Conservation (phyloP, 1,140 invertebrate species). For the Drosophila kepulauana region DNA sequence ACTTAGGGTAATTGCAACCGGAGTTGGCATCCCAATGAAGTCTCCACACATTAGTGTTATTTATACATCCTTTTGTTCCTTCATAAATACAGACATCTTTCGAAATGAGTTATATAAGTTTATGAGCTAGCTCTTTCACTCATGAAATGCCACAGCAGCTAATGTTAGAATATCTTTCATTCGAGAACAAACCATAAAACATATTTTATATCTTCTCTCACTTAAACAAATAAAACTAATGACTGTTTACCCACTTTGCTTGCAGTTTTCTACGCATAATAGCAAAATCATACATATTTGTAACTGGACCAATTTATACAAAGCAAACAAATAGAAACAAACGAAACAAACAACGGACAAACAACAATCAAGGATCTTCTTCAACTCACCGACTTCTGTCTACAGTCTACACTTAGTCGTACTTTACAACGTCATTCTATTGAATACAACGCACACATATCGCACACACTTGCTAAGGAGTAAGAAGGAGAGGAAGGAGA, state of each 20-base stretch:
- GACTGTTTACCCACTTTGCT: not conserved
- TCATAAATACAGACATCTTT: too few species aligned
- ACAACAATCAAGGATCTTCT: constrained; percentile 41
- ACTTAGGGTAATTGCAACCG: too few species aligned
- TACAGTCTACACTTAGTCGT: constrained; percentile 19
- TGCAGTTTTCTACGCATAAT: constrained; percentile 29
- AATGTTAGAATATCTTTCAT: not conserved
- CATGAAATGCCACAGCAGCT: not conserved
- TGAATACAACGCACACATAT: constrained; percentile 49
- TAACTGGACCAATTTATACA: constrained; percentile 75
- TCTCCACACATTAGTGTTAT: too few species aligned
- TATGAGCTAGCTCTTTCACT: too few species aligned
- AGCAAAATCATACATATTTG: constrained; percentile 53
- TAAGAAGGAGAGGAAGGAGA: not conserved
- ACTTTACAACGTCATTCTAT: constrained; percentile 45
- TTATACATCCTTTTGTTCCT: too few species aligned
- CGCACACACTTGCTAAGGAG: not conserved
- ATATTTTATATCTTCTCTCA: not conserved
- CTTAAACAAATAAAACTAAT: not conserved
- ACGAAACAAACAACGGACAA: constrained; percentile 6
- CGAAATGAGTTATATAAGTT: too few species aligned
- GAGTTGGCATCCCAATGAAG: too few species aligned
- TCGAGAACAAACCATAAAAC: not conserved
- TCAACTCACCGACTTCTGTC: constrained; percentile 37
- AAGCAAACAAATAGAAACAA: constrained; percentile 43